A percentile compares a stretch with the other conserved stretches of the same genome.
Conservation (phyloP, 2,888 invertebrate genomes). For the Tenthredo distinguenda region DNA sequence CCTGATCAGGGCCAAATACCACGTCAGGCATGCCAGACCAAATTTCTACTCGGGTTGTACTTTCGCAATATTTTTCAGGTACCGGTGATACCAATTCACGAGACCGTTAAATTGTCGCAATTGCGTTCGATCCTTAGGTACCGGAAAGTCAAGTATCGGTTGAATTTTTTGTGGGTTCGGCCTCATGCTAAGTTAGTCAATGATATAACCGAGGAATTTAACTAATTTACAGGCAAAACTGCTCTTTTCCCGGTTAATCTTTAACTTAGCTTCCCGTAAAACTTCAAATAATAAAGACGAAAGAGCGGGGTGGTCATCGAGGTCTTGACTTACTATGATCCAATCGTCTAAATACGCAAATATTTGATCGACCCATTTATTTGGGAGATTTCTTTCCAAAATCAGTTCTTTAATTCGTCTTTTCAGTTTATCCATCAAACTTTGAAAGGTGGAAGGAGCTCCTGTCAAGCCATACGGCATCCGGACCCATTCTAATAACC, state of each 20-base stretch:
- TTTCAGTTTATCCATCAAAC: constrained; percentile 55
- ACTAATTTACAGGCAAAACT: constrained; percentile 56
- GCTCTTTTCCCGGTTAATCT: constrained; percentile 53
- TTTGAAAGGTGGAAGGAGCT: constrained; percentile 57
- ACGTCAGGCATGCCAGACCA: no score
- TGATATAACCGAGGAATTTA: constrained; percentile 54
- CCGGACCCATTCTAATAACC: no score
- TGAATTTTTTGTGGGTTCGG: constrained; percentile 56
- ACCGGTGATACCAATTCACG: no score
- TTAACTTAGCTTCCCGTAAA: constrained; percentile 19
- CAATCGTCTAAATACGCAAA: constrained; percentile 57
- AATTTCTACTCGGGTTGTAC: no score
- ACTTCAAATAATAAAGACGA: constrained; percentile 54
- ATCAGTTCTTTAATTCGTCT: constrained; percentile 38
- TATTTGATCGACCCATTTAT: constrained; percentile 53
- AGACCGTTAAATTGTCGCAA: no score
- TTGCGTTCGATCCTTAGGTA: no score
- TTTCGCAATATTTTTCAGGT: no score
- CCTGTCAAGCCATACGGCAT: constrained; percentile 56
- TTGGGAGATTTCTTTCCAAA: constrained; percentile 39
- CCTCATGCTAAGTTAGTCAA: constrained; percentile 56
- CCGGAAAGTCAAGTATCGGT: constrained; percentile 53
- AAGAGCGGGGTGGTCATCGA: constrained; percentile 53
- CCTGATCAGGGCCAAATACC: no score
- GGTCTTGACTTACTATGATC: constrained; percentile 54